Percentiles rank a stretch among this genome's conserved stretches.
Conservation (phyloP, 2,888 invertebrate species). For the Parnassius glacialis region DNA sequence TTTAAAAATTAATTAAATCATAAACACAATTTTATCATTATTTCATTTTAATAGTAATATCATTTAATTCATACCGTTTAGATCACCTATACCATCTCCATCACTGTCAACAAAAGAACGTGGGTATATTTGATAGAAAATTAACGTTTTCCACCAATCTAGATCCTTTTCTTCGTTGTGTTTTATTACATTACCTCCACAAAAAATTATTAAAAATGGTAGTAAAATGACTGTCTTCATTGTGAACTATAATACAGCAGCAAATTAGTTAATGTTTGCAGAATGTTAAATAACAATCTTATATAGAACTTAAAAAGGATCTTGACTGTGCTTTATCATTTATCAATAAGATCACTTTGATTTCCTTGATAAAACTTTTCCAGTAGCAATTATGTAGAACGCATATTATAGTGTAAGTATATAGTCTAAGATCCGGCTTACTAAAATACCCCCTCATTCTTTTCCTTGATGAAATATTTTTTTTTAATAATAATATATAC, state of each 20-base stretch:
- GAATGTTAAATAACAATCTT: slow-evolving; percentile 2
- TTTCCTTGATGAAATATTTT: no score
- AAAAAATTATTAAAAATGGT: slow-evolving; percentile 43
- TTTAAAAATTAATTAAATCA: background rate
- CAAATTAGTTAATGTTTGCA: background rate
- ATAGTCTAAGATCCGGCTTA: no score
- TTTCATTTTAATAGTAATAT: background rate
- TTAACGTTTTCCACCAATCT: slow-evolving; percentile 89
- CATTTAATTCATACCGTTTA: slow-evolving; percentile 62
- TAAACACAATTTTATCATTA: background rate
- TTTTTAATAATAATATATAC: no score
- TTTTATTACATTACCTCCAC: slow-evolving; percentile 40
- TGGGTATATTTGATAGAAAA: slow-evolving; percentile 90
- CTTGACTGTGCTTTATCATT: slow-evolving; percentile 1
- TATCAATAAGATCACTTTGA: slow-evolving; percentile 5
- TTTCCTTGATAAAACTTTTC: slow-evolving; percentile 17
- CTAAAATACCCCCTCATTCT: no score
- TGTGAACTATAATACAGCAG: slow-evolving; percentile 5
- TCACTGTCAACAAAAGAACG: slow-evolving; percentile 90
- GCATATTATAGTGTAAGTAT: no score
- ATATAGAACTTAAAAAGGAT: background rate
- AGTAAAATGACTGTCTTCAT: slow-evolving; percentile 52
- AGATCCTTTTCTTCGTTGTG: slow-evolving; percentile 42
- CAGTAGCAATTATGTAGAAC: background rate
- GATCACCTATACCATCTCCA: slow-evolving; percentile 86